These are phyloP conservation scores for Rousettus leschenaultii DNA, from an alignment of 2,113 vertebrate genomes.

Conservation along the genomic window DNA sequence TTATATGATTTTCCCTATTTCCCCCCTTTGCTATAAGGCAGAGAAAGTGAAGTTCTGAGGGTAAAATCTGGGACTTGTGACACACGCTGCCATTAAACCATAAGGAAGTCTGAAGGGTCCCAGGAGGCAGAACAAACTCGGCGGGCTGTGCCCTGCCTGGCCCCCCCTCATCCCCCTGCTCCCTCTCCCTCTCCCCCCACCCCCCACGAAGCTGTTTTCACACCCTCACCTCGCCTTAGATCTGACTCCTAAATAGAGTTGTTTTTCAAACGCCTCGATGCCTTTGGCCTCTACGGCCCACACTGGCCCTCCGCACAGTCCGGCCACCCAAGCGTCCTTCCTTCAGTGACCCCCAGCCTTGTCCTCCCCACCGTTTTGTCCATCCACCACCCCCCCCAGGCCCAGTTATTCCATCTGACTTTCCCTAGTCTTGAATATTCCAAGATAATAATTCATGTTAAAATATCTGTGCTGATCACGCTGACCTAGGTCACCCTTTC, in stretches of 20 bases:
- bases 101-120: background rate
- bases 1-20: background rate
- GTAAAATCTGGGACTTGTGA: background rate
- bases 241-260: background rate
- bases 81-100: background rate
- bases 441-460: background rate
- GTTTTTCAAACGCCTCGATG: background rate
- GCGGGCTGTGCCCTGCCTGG: background rate
- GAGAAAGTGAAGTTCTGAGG: background rate
- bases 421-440: background rate
- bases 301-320: background rate
- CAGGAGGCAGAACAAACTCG: background rate
- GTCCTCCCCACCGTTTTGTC: background rate
- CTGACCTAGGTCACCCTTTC: background rate
- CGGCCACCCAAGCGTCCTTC: background rate
- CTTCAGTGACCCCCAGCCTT: background rate
- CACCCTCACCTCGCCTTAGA: background rate
- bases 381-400: background rate
- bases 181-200: too few relatives aligned
- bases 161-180: background rate
- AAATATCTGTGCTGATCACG: background rate
- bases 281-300: background rate
- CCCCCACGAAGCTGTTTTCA: background rate
- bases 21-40: background rate
- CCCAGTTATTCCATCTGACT: background rate